Percentiles rank a stretch among this genome's conserved stretches.
Evolutionary conservation across 1,140 invertebrate species (phyloP).

Genomic region (Lineus longissimus): DNA sequence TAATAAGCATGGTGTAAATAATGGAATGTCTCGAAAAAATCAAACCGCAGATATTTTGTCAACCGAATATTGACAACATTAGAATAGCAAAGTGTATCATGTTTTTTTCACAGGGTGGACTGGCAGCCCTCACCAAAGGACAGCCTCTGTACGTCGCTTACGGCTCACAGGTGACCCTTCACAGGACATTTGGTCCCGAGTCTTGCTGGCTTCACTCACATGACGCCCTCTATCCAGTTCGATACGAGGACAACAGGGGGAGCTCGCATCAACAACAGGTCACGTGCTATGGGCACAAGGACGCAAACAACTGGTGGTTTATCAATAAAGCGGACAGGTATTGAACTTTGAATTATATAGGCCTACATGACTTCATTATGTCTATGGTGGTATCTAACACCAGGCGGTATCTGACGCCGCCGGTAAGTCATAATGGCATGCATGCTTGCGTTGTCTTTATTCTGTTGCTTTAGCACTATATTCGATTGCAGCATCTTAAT

Average conservation of each 20-base stretch:
- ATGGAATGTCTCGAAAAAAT: no score
- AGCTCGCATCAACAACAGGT: slow-evolving; percentile 98
- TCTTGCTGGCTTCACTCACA: slow-evolving; percentile 96
- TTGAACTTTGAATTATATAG: slow-evolving; percentile 4
- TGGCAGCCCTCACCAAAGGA: slow-evolving; percentile 89
- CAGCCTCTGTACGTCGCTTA: slow-evolving; percentile 88
- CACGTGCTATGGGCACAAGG: slow-evolving; percentile 95
- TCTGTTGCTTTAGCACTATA: no score
- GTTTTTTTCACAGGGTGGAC: slow-evolving; percentile 66
- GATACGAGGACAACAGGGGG: slow-evolving; percentile 82
- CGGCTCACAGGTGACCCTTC: slow-evolving; percentile 87
- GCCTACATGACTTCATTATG: no score
- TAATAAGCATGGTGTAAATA: no score
- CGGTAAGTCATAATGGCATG: no score
- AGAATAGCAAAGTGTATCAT: no score
- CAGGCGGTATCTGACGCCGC: no score
- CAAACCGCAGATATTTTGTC: no score
- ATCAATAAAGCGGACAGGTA: slow-evolving; percentile 77
- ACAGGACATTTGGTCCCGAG: slow-evolving; percentile 75
- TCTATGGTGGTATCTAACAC: no score
- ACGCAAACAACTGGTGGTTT: slow-evolving; percentile 99
- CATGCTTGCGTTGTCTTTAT: no score
- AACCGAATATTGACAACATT: no score
- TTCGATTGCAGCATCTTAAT: no score
- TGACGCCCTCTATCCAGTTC: slow-evolving; percentile 76